Conservation (phyloP, 2,113 vertebrate genomes). For the Brachypteracias leptosomus region DNA sequence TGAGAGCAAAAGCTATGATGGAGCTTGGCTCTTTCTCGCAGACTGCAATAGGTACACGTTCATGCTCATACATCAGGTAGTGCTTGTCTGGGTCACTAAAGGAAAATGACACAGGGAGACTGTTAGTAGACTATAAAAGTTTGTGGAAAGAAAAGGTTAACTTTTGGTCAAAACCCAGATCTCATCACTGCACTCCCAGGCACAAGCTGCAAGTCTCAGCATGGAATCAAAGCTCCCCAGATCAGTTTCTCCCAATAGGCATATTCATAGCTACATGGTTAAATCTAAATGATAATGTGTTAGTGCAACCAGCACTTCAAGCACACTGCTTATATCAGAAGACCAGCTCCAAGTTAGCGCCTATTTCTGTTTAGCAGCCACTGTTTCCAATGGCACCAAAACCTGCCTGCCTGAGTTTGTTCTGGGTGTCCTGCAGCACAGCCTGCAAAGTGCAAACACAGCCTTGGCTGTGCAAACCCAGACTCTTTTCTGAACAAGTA, state of each 20-base stretch:
- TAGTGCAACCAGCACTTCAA: not conserved
- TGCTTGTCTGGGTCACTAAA: conserved; percentile 96
- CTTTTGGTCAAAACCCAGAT: not conserved
- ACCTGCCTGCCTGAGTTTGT: not conserved
- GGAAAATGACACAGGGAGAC: not conserved
- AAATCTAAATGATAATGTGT: not conserved
- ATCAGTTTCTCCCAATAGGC: not conserved
- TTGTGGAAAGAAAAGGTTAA: not conserved
- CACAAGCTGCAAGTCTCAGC: not conserved
- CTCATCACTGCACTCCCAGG: conserved; percentile 30
- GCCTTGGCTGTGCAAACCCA: not conserved
- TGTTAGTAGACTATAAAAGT: not conserved
- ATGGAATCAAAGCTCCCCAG: not conserved
- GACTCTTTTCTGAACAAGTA: not conserved
- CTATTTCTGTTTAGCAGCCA: conserved; percentile 41
- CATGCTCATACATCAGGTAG: conserved; percentile 96
- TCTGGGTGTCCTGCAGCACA: not conserved
- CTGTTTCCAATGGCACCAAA: not conserved
- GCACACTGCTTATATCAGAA: not conserved
- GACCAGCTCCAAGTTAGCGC: not conserved
- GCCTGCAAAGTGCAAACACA: not conserved
- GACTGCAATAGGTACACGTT: conserved; percentile 95
- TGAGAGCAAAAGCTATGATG: conserved; percentile 98
- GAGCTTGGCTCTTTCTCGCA: conserved; percentile 97
- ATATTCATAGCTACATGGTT: not conserved